phyloP scores from a whole-genome alignment of 1,140 invertebrate species.

The Drosophila teissieri region DNA sequence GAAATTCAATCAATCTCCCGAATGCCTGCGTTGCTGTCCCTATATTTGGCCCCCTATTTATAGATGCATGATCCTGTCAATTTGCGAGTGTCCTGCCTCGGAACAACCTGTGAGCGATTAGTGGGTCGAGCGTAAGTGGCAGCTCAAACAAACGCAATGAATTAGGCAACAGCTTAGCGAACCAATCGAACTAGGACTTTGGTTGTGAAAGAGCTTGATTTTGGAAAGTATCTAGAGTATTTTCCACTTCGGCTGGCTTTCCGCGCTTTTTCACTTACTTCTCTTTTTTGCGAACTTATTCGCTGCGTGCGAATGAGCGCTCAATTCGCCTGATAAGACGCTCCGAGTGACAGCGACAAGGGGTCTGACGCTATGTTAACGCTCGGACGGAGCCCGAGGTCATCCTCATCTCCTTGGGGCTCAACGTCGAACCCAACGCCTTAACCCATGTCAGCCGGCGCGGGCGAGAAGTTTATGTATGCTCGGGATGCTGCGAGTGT shows the following conservation, averaged over 20 bases:
- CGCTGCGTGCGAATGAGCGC: slow-evolving; percentile 77
- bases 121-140: not conserved
- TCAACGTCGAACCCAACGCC: slow-evolving; percentile 12
- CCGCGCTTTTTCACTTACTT: not conserved
- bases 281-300: slow-evolving; percentile 56
- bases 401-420: slow-evolving; percentile 44
- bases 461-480: slow-evolving; percentile 51
- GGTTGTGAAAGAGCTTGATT: no score
- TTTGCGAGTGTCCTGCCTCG: slow-evolving; percentile 5
- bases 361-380: slow-evolving; percentile 48
- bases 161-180: no score
- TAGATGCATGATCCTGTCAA: slow-evolving; percentile 32
- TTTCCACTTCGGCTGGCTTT: slow-evolving; percentile 8
- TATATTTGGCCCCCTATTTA: slow-evolving; percentile 24
- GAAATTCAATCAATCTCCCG: slow-evolving; percentile 28
- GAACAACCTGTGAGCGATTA: slow-evolving; percentile 22
- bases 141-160: not conserved
- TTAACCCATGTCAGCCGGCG: slow-evolving; percentile 52
- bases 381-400: slow-evolving; percentile 33
- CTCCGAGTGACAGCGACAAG: slow-evolving; percentile 26
- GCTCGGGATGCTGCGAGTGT: slow-evolving; percentile 53
- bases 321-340: slow-evolving; percentile 76
- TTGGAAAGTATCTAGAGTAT: slow-evolving; percentile 1
- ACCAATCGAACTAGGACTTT: not conserved
- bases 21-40: slow-evolving; percentile 5